These are phyloP conservation scores for Pelodiscus sinensis DNA, from an alignment of 2,113 vertebrate genomes.

Conservation along the genomic window DNA sequence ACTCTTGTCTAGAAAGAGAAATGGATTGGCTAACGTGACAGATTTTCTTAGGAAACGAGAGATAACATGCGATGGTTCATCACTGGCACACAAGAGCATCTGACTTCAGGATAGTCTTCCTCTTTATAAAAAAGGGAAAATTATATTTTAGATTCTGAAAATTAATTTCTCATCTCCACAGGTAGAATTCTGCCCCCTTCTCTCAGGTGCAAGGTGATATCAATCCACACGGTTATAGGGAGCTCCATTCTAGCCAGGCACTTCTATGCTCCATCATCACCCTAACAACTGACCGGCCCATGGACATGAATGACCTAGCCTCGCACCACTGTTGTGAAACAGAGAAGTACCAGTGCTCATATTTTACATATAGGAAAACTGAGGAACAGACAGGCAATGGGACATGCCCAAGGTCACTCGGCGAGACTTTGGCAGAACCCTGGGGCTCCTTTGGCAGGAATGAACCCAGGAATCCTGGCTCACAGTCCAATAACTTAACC, in stretches of 20 bases:
- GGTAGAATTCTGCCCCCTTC: background rate
- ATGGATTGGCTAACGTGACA: background rate
- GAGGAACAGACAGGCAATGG: background rate
- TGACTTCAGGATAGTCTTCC: background rate
- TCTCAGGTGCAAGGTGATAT: background rate
- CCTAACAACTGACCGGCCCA: background rate
- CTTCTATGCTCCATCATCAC: background rate
- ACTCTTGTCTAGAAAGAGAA: background rate
- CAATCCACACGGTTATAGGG: background rate
- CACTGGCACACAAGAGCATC: background rate
- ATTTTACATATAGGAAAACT: background rate
- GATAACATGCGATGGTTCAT: background rate
- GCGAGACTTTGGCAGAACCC: background rate
- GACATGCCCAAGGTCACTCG: background rate
- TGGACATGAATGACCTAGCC: background rate
- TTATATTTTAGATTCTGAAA: background rate
- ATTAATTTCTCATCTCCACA: background rate
- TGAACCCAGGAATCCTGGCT: background rate
- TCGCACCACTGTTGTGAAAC: background rate
- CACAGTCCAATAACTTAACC: background rate
- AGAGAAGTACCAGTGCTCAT: background rate
- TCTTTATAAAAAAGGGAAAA: background rate
- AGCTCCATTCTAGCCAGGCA: background rate
- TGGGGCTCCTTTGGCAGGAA: background rate
- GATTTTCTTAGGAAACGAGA: background rate